Base-by-base conservation (phyloP, 2,797 vertebrate species). In the Jordanella pulchra region DNA sequence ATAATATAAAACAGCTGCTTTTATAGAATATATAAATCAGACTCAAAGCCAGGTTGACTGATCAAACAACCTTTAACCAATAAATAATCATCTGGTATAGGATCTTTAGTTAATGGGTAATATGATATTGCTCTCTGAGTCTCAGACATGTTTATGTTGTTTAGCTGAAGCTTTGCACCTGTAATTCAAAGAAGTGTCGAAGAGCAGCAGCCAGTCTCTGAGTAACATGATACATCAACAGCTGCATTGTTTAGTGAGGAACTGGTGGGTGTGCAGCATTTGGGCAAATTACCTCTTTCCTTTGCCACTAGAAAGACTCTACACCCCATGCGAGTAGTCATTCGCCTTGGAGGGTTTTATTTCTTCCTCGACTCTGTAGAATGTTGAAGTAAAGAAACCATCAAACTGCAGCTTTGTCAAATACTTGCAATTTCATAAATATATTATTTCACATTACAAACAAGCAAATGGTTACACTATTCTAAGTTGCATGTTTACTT, bases 241-340 rank as follows among this genome's bases (percentile, higher is more conserved):
- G 60, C 60, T 63, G 60, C 60, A 25, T 63, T 63, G 60, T 63
- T 63, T 25, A 13, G 35, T 54, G 53, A 54, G 53, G 25, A 54
- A 54, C 53, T 54, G 1, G 7, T 15, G 35, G 35, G 5, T 63
- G 39, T 42, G 14, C 13, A 44, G 35, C 35, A 7, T 39, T 25
- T 39, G 5, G 42, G 60, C 42, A 63, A 63, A 63, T 63, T 11
- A 63, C 60, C 42, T 35, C 60, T 42, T 25, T 44, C 23, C 42
- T 63, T 13, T 25, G 35, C 35, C 23, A 42, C 3, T 7, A 21
- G 35, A 2, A 23, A 23, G 2, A 44, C 12, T 25, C 23, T n/a
- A 13, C 32, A 4, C 4, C 39, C 11, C n/a, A n/a, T 45, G 44
- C 44, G 13, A 45, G 44, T 45, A 15, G 44, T 15, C 2, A 11